These are phyloP conservation scores for Silurus lanzhouensis DNA, from an alignment of 2,797 vertebrate genomes.

Conservation along the genomic window DNA sequence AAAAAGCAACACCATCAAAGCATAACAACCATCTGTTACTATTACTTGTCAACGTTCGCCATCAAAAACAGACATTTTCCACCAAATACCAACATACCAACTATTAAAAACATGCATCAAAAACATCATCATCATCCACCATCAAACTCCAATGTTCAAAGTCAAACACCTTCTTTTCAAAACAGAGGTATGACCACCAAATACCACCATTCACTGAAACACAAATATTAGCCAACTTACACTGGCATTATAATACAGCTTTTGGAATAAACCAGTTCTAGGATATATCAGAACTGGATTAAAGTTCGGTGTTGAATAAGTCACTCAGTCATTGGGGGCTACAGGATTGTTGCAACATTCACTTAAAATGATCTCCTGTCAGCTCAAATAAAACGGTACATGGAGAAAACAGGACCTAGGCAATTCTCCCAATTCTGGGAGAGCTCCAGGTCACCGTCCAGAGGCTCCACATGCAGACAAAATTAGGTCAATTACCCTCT, in stretches of 20 bases:
- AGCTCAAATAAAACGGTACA: constrained; percentile 13
- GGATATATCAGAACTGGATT: not conserved
- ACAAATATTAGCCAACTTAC: not conserved
- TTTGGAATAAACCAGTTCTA: not conserved
- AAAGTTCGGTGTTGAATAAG: not conserved
- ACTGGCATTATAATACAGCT: not conserved
- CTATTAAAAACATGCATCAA: not conserved
- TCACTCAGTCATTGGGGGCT: not conserved
- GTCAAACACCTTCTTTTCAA: not conserved
- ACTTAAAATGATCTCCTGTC: constrained; percentile 8
- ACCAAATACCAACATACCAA: not conserved
- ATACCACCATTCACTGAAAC: not conserved
- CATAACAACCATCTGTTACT: not conserved
- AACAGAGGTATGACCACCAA: not conserved
- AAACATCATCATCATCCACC: not conserved
- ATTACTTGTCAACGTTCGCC: not conserved
- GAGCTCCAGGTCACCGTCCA: constrained; percentile 21
- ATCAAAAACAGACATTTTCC: not conserved
- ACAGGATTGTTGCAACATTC: not conserved
- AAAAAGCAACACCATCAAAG: too few species aligned
- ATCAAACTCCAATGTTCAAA: not conserved
- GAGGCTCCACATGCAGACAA: constrained; percentile 40
- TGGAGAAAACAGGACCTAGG: constrained; percentile 10
- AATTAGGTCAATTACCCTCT: constrained; percentile 46
- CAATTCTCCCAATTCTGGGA: not conserved